Percentiles rank a stretch among this genome's conserved stretches.
Evolutionary conservation across 2,888 invertebrate genomes (phyloP).

Genomic region (Pandemis cinnamomeana): DNA sequence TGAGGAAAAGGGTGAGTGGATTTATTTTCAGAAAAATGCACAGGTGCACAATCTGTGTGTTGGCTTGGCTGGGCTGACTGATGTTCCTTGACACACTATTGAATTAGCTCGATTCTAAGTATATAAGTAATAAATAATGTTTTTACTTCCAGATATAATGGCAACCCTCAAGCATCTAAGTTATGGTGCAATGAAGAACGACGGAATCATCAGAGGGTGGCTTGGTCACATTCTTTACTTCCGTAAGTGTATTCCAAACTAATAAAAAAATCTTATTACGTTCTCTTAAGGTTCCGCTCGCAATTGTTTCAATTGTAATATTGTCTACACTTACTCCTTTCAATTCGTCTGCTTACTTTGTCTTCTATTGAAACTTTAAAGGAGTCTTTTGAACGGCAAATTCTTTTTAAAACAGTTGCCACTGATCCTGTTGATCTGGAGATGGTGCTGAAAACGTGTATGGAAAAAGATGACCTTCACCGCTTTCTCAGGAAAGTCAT

Average conservation of each 20-base stretch:
- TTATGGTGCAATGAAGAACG: slow-evolving; percentile 59
- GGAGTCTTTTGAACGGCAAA: neutral
- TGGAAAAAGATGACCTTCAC: slow-evolving; percentile 74
- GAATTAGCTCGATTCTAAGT: too few relatives aligned
- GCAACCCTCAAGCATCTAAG: slow-evolving; percentile 58
- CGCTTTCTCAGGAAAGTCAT: slow-evolving; percentile 62
- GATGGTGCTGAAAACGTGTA: slow-evolving; percentile 67
- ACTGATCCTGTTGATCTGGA: slow-evolving; percentile 68
- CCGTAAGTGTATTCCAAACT: slow-evolving; percentile 49
- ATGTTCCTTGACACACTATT: too few relatives aligned
- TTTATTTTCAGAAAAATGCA: too few relatives aligned
- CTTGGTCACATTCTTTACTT: slow-evolving; percentile 65
- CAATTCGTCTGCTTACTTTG: too few relatives aligned
- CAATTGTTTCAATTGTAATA: neutral
- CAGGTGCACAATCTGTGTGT: too few relatives aligned
- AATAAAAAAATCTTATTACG: too few relatives aligned
- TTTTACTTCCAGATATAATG: slow-evolving; percentile 71
- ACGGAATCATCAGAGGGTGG: slow-evolving; percentile 67
- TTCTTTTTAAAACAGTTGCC: slow-evolving; percentile 56
- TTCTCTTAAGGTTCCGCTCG: too few relatives aligned
- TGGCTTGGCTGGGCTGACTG: too few relatives aligned
- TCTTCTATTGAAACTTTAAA: too few relatives aligned
- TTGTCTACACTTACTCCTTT: too few relatives aligned
- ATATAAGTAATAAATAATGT: neutral
- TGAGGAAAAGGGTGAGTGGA: too few relatives aligned